Base-by-base conservation (phyloP, 1,140 invertebrate species). In the Drosophila nigrodunni region DNA sequence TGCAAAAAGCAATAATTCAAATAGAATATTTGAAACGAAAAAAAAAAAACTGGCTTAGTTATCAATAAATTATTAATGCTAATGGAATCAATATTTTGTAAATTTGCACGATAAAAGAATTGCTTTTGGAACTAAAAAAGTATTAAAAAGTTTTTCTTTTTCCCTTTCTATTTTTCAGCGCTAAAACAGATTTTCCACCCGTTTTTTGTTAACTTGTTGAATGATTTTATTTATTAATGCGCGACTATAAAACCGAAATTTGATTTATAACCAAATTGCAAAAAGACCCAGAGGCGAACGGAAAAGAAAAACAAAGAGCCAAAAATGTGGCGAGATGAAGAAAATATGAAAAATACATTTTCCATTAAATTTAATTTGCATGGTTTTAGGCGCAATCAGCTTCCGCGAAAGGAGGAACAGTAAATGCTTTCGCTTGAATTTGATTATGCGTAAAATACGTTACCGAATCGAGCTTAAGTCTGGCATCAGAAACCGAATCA, bases 301-400 rank as follows among this genome's bases (percentile, higher is more conserved):
- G 54, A 50, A 72, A 46, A 18, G 13, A 11, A 5, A 37, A 54
- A 72, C 39, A 52, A 9, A 18, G 57, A 59, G 49, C 11, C 11
- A 5, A 43, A 41, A 34, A 21, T 18, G 11, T n/a, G 34, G 65
- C 55, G 39, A 58, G 71, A n/a, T 15, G 58, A 6, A 5, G 76
- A 82, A 79, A 82, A 69, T 76, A 80, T 78, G 71, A 73, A 67
- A 75, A 82, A 87, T 87, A 82, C 47, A 79, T 82, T 87, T 87
- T 87, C 76, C 83, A 87, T 82, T 76, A 77, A 80, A 87, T 82
- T 87, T 87, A 74, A 87, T 87, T 87, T 87, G 73, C 72, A 77
- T 87, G 78, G 79, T 79, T 87, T 87, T 87, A 87, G 83, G 79
- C 82, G 46, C 44, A 83, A 79, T 82, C 62, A 71, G 57, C 76